Base-by-base conservation (phyloP, 2,113 vertebrate species). In the Sminthopsis crassicaudata region DNA sequence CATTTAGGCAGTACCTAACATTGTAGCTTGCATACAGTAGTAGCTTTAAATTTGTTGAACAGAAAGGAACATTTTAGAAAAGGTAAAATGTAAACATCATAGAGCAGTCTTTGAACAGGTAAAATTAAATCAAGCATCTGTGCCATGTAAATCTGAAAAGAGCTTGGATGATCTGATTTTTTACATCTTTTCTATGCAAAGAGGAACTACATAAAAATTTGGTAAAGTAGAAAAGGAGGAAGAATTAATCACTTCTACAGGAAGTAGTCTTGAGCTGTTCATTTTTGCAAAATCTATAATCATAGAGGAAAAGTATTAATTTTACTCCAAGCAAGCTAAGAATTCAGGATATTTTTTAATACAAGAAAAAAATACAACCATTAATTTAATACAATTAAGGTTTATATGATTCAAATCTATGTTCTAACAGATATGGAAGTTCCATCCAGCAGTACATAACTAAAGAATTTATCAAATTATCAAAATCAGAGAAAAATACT, bases 131-230 rank as follows among this genome's bases (percentile, higher is more conserved):
- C 9, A 67, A 2, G 89, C 30, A n/a, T 90, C 50, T 88, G 53
- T 46, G 14, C 30, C 91, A 94, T 52, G 93, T 8, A 84, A 96
- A 94, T 46, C 53, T 16, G 3, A 94, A 0, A 48, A 11, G 92
- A 93, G 2, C 27, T 7, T 53, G 91, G 93, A 52, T 76, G 26
- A 84, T 27, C 10, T 55, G 93, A n/a, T 93, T 27, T 93, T 67
- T 94, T 92, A 53, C 53, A 92, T n/a, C 53, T 76, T 51, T 14
- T 93, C 53, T 52, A 94, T 90, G 90, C 67, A 92, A 92, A 95
- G 93, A 93, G 95, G 90, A 97, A 98, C 76, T 92, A 95, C 3
- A 92, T 10, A 96, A 67, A 96, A 96, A 95, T 93, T 93, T 1
- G 60, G 96, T 90, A 97, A 96, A 95, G 93, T 27, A 53, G 23